These are phyloP conservation scores for Rhyzopertha dominica DNA, from an alignment of 1,140 invertebrate genomes.

Conservation along the genomic window DNA sequence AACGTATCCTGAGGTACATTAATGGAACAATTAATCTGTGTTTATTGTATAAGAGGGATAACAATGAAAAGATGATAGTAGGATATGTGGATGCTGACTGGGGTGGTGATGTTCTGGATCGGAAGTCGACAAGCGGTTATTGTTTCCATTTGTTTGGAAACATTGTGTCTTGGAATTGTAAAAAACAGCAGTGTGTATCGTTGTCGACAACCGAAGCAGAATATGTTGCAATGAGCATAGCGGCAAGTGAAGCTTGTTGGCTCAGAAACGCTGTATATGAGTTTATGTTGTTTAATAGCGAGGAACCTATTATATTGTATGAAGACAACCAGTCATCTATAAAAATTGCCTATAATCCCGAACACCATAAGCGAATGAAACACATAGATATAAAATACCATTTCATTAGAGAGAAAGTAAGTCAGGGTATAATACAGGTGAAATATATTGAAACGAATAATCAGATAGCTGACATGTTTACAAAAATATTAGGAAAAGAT, in stretches of 20 bases:
- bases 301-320: neutral
- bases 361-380: slow-evolving; percentile 35
- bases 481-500: too few relatives aligned
- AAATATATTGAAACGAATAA: slow-evolving; percentile 10
- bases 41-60: slow-evolving; percentile 12
- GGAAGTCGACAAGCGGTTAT: slow-evolving; percentile 35
- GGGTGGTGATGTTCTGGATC: slow-evolving; percentile 27
- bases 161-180: slow-evolving; percentile 40
- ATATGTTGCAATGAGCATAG: slow-evolving; percentile 45
- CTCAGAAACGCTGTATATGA: too few relatives aligned
- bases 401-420: slow-evolving; percentile 35
- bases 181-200: slow-evolving; percentile 42
- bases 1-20: slow-evolving; percentile 37
- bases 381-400: slow-evolving; percentile 37
- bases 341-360: slow-evolving; percentile 30
- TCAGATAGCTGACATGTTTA: slow-evolving; percentile 13
- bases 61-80: slow-evolving; percentile 24
- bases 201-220: slow-evolving; percentile 47
- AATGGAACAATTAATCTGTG: slow-evolving; percentile 26
- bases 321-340: slow-evolving; percentile 31
- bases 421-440: slow-evolving; percentile 3
- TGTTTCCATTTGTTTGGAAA: slow-evolving; percentile 35
- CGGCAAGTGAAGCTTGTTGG: slow-evolving; percentile 41
- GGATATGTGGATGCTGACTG: slow-evolving; percentile 40
- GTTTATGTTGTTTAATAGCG: too few relatives aligned